These are phyloP conservation scores for Camelus bactrianus DNA, from an alignment of 2,113 vertebrate genomes.

Conservation along the genomic window DNA sequence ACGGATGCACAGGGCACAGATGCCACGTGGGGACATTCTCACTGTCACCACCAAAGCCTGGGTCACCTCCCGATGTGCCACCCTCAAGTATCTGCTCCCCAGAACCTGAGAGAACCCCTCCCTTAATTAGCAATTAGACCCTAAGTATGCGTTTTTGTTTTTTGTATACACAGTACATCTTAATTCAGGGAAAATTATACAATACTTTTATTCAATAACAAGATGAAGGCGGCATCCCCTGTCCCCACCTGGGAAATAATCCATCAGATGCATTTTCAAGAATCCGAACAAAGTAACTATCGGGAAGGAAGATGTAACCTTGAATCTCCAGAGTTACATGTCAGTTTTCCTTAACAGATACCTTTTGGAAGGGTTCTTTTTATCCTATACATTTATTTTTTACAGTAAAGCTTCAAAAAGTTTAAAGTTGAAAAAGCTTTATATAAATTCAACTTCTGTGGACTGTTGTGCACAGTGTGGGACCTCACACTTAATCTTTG, in stretches of 20 bases:
- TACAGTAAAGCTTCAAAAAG: background rate
- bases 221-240: background rate
- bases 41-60: background rate
- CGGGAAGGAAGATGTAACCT: background rate
- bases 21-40: too few species aligned
- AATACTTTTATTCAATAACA: background rate
- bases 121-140: background rate
- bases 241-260: background rate
- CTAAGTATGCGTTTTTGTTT: background rate
- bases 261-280: background rate
- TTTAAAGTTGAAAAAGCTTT: background rate
- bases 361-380: background rate
- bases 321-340: background rate
- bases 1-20: background rate
- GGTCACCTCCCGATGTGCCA: background rate
- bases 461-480: background rate
- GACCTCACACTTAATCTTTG: background rate
- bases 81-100: background rate
- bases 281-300: background rate
- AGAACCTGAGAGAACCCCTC: background rate
- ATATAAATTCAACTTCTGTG: background rate
- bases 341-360: background rate
- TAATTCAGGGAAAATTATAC: background rate
- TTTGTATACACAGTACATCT: background rate
- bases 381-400: background rate